Conservation (phyloP, 2,113 vertebrate genomes). For the Vimba vimba region DNA sequence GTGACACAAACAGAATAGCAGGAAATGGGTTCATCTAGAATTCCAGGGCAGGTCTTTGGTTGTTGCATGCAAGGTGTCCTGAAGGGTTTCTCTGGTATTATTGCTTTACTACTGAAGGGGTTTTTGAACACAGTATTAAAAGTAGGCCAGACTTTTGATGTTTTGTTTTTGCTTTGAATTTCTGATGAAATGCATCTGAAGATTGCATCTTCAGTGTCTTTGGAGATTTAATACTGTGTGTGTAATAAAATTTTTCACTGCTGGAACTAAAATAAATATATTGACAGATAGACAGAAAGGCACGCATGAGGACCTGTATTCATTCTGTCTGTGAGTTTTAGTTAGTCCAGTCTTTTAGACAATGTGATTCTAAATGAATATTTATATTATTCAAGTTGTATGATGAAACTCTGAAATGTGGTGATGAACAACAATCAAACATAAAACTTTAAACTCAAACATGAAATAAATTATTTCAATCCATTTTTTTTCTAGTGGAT, state of each 20-base stretch:
- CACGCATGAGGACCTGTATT: background rate
- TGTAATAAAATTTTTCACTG: too few species aligned
- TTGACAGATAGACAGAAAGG: too few species aligned
- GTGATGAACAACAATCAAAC: background rate
- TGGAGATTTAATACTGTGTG: too few species aligned
- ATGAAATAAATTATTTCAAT: background rate
- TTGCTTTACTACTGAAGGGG: background rate
- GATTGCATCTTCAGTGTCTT: background rate
- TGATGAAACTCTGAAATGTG: background rate
- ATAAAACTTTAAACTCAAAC: background rate
- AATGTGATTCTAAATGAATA: background rate
- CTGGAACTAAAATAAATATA: too few species aligned
- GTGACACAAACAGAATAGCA: slow-evolving; percentile 75
- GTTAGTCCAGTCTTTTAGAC: background rate
- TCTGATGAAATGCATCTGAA: background rate
- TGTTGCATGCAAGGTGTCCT: slow-evolving; percentile 60
- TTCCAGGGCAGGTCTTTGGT: slow-evolving; percentile 56
- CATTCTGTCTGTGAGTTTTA: background rate
- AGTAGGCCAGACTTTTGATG: too few species aligned
- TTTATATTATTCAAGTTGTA: background rate
- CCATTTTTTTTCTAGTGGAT: background rate
- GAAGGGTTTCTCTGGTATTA: too few species aligned
- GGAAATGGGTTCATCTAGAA: slow-evolving; percentile 71
- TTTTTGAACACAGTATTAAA: background rate
- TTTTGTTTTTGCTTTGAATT: background rate